A percentile compares a stretch with the other conserved stretches of the same genome.
Evolutionary conservation across 2,113 vertebrate genomes (phyloP).

Genomic region (Brienomyrus longianalis): DNA sequence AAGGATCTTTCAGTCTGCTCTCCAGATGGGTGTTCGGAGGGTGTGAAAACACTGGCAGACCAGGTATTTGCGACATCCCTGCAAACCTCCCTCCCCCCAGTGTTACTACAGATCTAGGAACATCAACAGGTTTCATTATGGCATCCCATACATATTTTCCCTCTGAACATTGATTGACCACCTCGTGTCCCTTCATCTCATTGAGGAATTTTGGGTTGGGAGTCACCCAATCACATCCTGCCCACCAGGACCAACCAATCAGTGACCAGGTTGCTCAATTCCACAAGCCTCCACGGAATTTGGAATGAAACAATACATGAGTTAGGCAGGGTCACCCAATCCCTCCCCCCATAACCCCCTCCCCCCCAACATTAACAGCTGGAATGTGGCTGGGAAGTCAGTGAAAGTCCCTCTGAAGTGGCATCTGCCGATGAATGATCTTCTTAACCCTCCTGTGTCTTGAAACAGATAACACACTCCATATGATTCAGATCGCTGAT

Average conservation of each 20-base stretch:
- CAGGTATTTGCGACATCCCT: not conserved
- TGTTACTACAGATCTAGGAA: not conserved
- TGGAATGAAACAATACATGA: conserved; percentile 31
- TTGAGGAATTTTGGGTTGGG: not conserved
- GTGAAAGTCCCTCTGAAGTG: not conserved
- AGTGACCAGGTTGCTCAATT: not conserved
- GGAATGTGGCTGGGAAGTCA: not conserved
- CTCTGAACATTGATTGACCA: not conserved
- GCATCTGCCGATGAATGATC: not conserved
- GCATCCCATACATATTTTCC: not conserved
- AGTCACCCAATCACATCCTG: not conserved
- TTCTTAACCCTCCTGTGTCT: not conserved
- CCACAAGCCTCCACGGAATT: conserved; percentile 43
- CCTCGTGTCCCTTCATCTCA: not conserved
- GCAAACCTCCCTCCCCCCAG: not conserved
- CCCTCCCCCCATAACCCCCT: not conserved
- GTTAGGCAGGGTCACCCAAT: not conserved
- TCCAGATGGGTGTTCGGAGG: conserved; percentile 32
- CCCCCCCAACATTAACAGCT: not conserved
- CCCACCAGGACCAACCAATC: not conserved
- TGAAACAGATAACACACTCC: not conserved
- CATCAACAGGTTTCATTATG: not conserved
- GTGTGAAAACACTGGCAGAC: not conserved
- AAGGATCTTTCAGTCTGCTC: conserved; percentile 23
- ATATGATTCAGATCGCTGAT: not conserved